These are phyloP conservation scores for Apostichopus parvimensis DNA, from an alignment of 35 echinoderm and acorn worm genomes.

Conservation along the genomic window DNA sequence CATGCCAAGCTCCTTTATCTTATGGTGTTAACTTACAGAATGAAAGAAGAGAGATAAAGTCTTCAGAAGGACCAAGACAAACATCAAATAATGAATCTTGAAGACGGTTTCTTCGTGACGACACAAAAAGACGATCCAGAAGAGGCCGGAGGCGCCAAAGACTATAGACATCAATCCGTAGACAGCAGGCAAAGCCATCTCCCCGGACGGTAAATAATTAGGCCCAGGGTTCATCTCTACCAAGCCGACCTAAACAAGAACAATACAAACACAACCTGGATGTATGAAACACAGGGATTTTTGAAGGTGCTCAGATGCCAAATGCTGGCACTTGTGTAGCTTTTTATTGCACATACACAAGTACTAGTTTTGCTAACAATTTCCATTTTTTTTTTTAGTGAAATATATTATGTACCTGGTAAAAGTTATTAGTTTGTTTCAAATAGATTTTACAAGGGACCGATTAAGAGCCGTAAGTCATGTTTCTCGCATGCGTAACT, in stretches of 20 bases:
- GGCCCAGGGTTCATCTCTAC: constrained; percentile 69
- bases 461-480: no score
- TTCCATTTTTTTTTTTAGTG: no score
- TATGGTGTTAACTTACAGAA: constrained; percentile 68
- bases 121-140: constrained; percentile 80
- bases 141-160: constrained; percentile 69
- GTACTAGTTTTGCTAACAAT: no score
- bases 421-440: neutral
- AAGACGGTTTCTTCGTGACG: constrained; percentile 81
- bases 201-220: constrained; percentile 89
- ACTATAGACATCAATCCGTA: constrained; percentile 80
- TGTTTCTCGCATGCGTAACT: no score
- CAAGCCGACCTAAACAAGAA: constrained; percentile 63
- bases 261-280: neutral
- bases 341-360: no score
- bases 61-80: constrained; percentile 68
- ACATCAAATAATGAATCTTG: constrained; percentile 98
- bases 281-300: neutral
- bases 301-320: no score
- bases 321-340: no score
- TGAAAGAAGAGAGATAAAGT: constrained; percentile 88
- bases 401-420: neutral
- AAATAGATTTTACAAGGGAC: no score
- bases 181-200: constrained; percentile 76
- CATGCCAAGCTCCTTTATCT: neutral